These are phyloP conservation scores for Danio tinwini DNA, from an alignment of 2,797 vertebrate species.

Conservation along the genomic window DNA sequence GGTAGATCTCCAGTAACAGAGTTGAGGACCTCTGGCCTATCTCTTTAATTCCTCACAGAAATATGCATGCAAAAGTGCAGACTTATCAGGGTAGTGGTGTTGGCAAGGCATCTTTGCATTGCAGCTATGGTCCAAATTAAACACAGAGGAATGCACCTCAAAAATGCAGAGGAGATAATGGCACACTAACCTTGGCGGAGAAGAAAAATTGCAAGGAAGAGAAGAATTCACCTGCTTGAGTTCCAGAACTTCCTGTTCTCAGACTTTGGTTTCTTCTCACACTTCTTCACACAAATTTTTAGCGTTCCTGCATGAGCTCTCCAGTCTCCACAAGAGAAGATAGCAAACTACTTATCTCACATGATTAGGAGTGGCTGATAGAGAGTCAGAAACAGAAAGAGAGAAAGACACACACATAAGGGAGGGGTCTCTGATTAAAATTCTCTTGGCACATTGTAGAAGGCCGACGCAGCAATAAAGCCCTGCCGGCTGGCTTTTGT, in stretches of 20 bases:
- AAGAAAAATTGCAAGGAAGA: not conserved
- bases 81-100: not conserved
- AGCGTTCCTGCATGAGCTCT: slow-evolving; percentile 24
- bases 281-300: slow-evolving; percentile 8
- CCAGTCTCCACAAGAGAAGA: slow-evolving; percentile 17
- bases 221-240: slow-evolving; percentile 29
- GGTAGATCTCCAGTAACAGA: no score
- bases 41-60: not conserved
- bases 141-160: slow-evolving; percentile 22
- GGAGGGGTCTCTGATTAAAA: slow-evolving; percentile 49
- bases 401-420: slow-evolving; percentile 3
- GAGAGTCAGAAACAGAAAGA: slow-evolving; percentile 22
- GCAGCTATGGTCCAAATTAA: not conserved
- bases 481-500: slow-evolving; percentile 40
- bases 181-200: slow-evolving; percentile 10
- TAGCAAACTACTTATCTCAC: slow-evolving; percentile 16
- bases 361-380: slow-evolving; percentile 25
- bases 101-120: not conserved
- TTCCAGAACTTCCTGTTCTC: slow-evolving; percentile 27
- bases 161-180: slow-evolving; percentile 28
- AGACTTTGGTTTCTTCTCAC: slow-evolving; percentile 5
- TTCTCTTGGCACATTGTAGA: slow-evolving; percentile 40
- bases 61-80: not conserved
- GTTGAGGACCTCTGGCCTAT: not conserved
- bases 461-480: slow-evolving; percentile 30